Evolutionary conservation across 1,140 invertebrate species (phyloP), one percentile per base, ranked within the genome.

Genomic region (Heliconius himera): DNA sequence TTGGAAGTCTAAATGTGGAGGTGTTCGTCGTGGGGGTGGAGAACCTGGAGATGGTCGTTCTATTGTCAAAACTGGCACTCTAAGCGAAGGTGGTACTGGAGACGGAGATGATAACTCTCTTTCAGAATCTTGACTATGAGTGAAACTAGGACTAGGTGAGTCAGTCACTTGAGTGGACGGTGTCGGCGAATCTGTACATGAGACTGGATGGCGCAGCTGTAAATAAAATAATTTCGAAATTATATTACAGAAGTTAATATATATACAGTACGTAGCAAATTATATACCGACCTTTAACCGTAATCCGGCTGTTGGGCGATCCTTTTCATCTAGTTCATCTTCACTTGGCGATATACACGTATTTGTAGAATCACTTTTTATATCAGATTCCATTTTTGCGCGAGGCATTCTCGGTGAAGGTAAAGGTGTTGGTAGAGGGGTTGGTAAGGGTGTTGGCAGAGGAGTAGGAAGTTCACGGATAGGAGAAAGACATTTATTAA

Each of bases 401-500:
- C 90, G 86, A 33, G 87, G 95, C 94, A 92, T 94, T 81, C 86
- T 91, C 79, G 85, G 94, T 79, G 86, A 93, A 56, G 88, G 90
- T 26, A 96, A 90, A 1, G 97, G 97, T 3, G 96, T 97, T 9
- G 96, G 95, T 46, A 96, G 94, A 22, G 96, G 97, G 13, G 96
- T 97, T 82, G 95, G 96, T 75, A 95, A 95, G 54, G 96, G 97
- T 5, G 96, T 97, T 0, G 97, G 96, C 74, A 95, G 94, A 66
- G 96, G 97, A 8, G 96, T 97, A 3, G 97, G 96, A 74, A 97
- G 90, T 90, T 97, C 96, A 76, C 96, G 94, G 78, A 97, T 97
- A 1, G 97, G 96, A 46, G 96, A 97, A 74, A 97, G 94, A 89
- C 96, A 97, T 88, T 96, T 96, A 84, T 96, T 96, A 54, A 96